Evolutionary conservation across 2,797 vertebrate species (phyloP), one percentile per base, ranked within the genome.

Genomic region (Erethizon dorsatum): DNA sequence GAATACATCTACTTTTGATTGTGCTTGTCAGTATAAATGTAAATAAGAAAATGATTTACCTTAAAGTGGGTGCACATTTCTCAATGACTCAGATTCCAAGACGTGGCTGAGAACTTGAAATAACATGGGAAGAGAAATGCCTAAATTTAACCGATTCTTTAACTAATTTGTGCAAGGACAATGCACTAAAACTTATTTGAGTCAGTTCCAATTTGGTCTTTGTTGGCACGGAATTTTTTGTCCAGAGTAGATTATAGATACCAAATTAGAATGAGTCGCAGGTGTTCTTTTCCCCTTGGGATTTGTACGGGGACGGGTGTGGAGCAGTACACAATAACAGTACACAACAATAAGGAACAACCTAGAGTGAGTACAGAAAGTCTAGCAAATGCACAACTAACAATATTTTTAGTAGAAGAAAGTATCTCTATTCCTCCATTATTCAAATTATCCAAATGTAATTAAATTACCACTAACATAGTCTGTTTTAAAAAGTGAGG

Each of bases 41-140:
- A 75, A 63, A 52, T 52, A 45, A 28, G 65, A 73, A 88, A 77
- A 54, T 80, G 90, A 78, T 67, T 95, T 88, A 92, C 57, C 83
- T 93, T 77, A 33, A 57, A 33, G 2, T 56, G 17, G 47, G 65
- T 9, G 5, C 50, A 82, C 18, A 61, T 88, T 95, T 88, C 56
- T 84, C n/a, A 89, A 4, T 26, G 37, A 20, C 12, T 93, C 50
- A 50, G 2, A 61, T 67, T 22, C 24, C 15, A 73, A 37, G n/a
- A 7, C 18, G 14, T 56, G 69, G 9, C n/a, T 59, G 59, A 28
- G 57, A 88, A 88, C n/a, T 6, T 67, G 57, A 79, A 96, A 94
- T 59, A 85, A 69, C 50, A 31, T 77, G 22, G 31, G 37, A 71
- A 73, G 63, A 54, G 45, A 83, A 84, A 75, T 87, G 31, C 2